These are phyloP conservation scores for Plagodis pulveraria DNA, from an alignment of 2,888 invertebrate genomes.

Conservation along the genomic window DNA sequence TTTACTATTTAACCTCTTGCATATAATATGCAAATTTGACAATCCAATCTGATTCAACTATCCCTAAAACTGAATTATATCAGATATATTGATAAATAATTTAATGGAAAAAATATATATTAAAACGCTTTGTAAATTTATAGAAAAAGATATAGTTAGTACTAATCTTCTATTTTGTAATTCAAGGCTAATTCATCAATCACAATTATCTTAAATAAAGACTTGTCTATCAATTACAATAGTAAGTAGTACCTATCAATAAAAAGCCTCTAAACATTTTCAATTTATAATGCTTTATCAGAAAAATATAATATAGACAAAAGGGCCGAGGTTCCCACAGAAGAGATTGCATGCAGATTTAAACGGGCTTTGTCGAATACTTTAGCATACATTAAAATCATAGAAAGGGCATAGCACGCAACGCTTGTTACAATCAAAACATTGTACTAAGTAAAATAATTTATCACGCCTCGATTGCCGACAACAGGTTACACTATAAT, in stretches of 20 bases:
- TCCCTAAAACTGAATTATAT: conserved; percentile 6
- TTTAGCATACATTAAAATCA: conserved; percentile 63
- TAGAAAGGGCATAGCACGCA: conserved; percentile 39
- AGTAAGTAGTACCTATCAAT: too few relatives aligned
- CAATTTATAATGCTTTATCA: conserved; percentile 37
- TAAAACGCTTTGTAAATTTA: too few relatives aligned
- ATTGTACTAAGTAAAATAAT: conserved; percentile 47
- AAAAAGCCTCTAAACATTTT: too few relatives aligned
- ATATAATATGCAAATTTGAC: conserved; percentile 67
- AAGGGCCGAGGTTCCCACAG: conserved; percentile 48
- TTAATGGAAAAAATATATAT: too few relatives aligned
- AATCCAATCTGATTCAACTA: conserved; percentile 11
- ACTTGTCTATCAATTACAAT: conserved; percentile 28
- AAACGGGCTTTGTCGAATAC: conserved; percentile 50
- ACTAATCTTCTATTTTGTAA: background rate
- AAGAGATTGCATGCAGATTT: conserved; percentile 49
- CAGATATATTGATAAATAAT: background rate
- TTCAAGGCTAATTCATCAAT: conserved; percentile 4
- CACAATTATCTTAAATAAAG: conserved; percentile 9
- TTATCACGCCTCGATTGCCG: conserved; percentile 66
- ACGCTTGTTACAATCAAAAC: conserved; percentile 72
- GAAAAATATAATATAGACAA: conserved; percentile 46
- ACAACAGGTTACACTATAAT: conserved; percentile 56
- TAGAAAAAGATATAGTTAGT: too few relatives aligned
- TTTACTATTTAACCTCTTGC: conserved; percentile 58